Percentiles rank a stretch among this genome's conserved stretches.
These are phyloP conservation scores for Actinopyga echinites DNA, from an alignment of 53 echinoderm and acorn worm species.

Conservation along the genomic window DNA sequence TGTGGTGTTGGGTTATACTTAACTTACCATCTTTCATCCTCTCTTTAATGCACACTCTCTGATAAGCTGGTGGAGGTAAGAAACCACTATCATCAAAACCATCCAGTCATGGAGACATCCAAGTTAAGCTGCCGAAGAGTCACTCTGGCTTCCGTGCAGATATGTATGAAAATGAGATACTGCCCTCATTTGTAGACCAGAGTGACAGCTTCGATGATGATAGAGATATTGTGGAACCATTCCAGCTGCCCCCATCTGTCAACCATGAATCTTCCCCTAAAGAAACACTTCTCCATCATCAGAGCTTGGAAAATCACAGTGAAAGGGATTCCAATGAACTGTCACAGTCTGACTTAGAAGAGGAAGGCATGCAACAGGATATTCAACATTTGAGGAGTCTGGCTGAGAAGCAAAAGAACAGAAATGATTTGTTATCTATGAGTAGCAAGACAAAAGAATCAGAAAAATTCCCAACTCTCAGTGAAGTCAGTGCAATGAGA, in stretches of 20 bases:
- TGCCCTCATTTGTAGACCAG: constrained; percentile 11
- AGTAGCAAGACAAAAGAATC: not conserved
- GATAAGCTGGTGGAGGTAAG: too few relatives aligned
- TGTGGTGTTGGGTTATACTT: too few relatives aligned
- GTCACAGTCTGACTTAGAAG: not conserved
- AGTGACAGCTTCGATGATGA: not conserved
- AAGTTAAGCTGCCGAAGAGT: too few relatives aligned
- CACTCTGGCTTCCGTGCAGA: not conserved
- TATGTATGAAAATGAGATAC: not conserved
- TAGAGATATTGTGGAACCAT: not conserved
- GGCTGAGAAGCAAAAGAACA: constrained; percentile 27
- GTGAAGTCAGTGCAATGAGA: not conserved
- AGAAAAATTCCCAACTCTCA: not conserved
- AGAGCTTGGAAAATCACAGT: too few relatives aligned
- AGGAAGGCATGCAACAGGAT: not conserved
- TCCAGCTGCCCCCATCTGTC: not conserved
- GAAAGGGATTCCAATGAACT: not conserved
- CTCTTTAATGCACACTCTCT: too few relatives aligned
- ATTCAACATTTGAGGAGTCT: constrained; percentile 20
- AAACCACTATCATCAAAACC: too few relatives aligned
- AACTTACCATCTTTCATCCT: too few relatives aligned
- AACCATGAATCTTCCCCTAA: not conserved
- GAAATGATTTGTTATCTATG: constrained; percentile 26
- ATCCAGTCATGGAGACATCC: too few relatives aligned
- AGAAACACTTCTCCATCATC: too few relatives aligned